A percentile compares a stretch with the other conserved stretches of the same genome.
phyloP scores from a whole-genome alignment of 2,113 vertebrate species.

The Gymnocephalus cernua region DNA sequence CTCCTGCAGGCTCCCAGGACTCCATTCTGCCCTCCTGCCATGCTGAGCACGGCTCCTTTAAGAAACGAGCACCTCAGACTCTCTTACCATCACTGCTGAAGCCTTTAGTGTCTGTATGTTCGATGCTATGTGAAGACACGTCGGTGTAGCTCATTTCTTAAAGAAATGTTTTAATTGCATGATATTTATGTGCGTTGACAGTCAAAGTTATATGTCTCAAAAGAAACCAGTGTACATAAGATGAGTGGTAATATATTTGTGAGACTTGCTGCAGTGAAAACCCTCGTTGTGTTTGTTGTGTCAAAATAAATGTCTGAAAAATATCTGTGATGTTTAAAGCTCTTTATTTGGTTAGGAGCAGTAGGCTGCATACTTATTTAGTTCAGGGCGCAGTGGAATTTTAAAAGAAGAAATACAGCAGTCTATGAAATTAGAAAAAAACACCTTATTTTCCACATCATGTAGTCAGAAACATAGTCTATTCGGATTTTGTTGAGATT shows the following conservation, averaged over 20 bases:
- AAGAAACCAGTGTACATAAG: conserved; percentile 65
- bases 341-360: not conserved
- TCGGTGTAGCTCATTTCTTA: conserved; percentile 67
- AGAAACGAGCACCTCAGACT: conserved; percentile 66
- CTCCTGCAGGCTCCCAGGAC: conserved; percentile 74
- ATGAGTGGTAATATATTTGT: conserved; percentile 77
- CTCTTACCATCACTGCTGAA: conserved; percentile 76
- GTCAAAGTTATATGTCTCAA: conserved; percentile 43
- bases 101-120: conserved; percentile 25
- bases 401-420: not conserved
- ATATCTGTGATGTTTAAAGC: not conserved
- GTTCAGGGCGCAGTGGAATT: not conserved
- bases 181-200: conserved; percentile 77
- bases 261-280: conserved; percentile 3
- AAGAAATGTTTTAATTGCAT: conserved; percentile 76
- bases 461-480: not conserved
- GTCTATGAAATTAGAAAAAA: not conserved
- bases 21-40: conserved; percentile 56
- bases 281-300: conserved; percentile 12
- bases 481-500: not conserved
- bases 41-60: conserved; percentile 61
- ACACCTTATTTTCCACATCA: not conserved
- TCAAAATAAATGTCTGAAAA: conserved; percentile 60
- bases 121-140: conserved; percentile 15
- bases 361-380: not conserved